Evolutionary conservation across 2,797 vertebrate species (phyloP).

Genomic region (Enteromius radiatus): DNA sequence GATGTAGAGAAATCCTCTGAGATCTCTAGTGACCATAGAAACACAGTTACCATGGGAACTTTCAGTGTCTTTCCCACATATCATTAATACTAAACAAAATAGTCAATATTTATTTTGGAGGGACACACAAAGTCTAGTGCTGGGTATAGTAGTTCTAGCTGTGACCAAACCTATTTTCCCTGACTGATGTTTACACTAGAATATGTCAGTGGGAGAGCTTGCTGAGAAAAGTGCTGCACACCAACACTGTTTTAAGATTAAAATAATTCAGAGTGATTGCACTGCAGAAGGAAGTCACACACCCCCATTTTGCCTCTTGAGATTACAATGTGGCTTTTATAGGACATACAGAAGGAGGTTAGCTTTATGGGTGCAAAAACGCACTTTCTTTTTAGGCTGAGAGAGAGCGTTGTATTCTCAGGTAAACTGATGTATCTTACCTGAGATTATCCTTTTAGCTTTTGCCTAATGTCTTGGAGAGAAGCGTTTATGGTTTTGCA

Average conservation of each 20-base stretch:
- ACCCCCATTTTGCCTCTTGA: not conserved
- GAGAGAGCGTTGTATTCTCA: not conserved
- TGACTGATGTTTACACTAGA: constrained; percentile 12
- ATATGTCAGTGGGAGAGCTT: constrained; percentile 8
- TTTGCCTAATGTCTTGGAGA: not conserved
- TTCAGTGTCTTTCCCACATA: constrained; percentile 22
- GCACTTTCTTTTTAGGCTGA: not conserved
- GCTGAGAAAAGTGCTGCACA: not conserved
- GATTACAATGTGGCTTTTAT: constrained; percentile 7
- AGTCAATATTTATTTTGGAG: not conserved
- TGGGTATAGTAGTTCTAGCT: not conserved
- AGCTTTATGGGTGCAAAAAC: not conserved
- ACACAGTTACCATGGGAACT: constrained; percentile 52
- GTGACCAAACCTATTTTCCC: not conserved
- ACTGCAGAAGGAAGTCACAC: constrained; percentile 3
- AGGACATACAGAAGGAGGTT: not conserved
- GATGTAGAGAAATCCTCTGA: not conserved
- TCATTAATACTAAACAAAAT: constrained; percentile 18
- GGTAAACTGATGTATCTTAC: not conserved
- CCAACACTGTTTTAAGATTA: not conserved
- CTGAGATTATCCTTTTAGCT: not conserved
- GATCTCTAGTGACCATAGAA: constrained; percentile 53
- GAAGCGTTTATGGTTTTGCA: constrained; percentile 4
- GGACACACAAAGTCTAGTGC: not conserved
- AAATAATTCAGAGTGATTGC: constrained; percentile 12